Conservation (phyloP, 2,888 invertebrate genomes). For the Mythimna vitellina region DNA sequence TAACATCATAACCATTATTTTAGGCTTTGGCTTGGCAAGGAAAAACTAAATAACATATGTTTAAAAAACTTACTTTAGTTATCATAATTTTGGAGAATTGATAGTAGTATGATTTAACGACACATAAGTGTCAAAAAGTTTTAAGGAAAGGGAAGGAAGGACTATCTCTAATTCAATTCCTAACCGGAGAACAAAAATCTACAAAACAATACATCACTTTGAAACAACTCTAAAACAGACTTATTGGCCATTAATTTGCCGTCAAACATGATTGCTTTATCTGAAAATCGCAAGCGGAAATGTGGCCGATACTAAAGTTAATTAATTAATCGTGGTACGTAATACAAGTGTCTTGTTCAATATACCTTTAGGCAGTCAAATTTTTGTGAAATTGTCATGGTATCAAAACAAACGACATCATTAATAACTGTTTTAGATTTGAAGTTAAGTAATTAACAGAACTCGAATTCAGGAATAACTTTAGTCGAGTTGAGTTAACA, state of each 20-base stretch:
- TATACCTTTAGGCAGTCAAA: conserved; percentile 25
- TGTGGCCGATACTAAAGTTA: conserved; percentile 18
- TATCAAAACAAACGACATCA: conserved; percentile 22
- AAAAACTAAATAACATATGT: too few species aligned
- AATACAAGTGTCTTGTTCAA: conserved; percentile 4
- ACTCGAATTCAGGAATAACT: neutral
- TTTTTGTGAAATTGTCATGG: conserved; percentile 19
- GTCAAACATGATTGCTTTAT: conserved; percentile 25
- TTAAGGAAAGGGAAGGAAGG: neutral
- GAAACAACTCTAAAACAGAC: neutral
- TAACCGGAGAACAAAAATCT: neutral
- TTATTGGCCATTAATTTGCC: neutral
- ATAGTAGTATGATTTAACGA: too few species aligned
- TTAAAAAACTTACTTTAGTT: too few species aligned
- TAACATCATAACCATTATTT: too few species aligned
- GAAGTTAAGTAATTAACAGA: conserved; percentile 11
- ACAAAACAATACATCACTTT: neutral
- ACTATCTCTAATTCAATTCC: neutral
- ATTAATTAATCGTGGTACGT: conserved; percentile 35
- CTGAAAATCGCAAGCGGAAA: conserved; percentile 19
- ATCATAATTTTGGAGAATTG: too few species aligned
- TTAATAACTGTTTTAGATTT: conserved; percentile 11
- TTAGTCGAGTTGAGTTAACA: neutral
- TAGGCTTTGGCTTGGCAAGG: too few species aligned
- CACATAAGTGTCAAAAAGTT: neutral